Evolutionary conservation across 2,888 invertebrate genomes (phyloP), one percentile per base, ranked within the genome.

Genomic region (Clitarchus hookeri): DNA sequence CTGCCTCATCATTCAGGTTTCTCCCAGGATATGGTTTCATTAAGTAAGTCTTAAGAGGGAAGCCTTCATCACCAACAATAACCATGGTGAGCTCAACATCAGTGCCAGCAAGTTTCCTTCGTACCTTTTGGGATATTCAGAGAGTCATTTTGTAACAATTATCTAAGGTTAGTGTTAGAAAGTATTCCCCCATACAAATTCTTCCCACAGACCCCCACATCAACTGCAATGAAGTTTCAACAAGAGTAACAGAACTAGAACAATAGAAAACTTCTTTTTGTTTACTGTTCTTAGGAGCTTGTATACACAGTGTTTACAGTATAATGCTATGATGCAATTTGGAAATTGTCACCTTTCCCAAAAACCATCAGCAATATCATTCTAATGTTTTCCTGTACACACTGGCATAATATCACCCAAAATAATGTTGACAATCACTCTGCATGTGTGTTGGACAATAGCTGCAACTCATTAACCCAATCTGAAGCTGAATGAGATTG

Each of bases 1-100:
- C 82, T 82, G 27, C 11, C 19, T 82, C 82, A 82, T 44, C 27
- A 82, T 82, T 36, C 82, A 82, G 44, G 27, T 82, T 82, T 82
- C 82, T 82, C 82, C 82, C 82, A 8, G 82, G 44, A 19, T 82
- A 82, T 19, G 27, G 82, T 44, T 27, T 82, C 82, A 82, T 82
- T 82, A 82, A 82, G n/a, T 82, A 82, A 4, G 82, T 82, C 23
- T 82, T 82, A 82, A 82, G 82, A 82, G 82, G 82, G 9, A 82
- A 26, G 26, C 16, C 82, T 82, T 82, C 9, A 27, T 82, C 82
- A 19, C 82, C 82, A 6, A 82, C 82, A 82, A 82, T 82, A 19
- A 82, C 44, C 82, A 82, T 82, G 19, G 82, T 2, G 19, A 82
- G 82, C 23, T 82, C 65, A 65, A 65, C 16, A 65, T 65, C 65